Conservation (phyloP, 2,888 invertebrate genomes). For the Pardosa pseudoannulata region DNA sequence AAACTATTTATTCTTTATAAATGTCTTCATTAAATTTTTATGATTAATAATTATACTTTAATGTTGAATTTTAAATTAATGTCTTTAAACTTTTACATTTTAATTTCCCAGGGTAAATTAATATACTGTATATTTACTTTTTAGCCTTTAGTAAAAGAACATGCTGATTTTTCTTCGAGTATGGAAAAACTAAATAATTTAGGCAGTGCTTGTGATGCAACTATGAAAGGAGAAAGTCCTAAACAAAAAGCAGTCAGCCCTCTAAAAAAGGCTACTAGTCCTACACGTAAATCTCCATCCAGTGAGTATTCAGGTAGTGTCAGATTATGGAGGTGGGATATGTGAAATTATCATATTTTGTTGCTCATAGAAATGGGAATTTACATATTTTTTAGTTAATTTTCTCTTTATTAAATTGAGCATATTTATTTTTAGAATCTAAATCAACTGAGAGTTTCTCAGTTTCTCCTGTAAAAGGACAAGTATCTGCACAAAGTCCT, state of each 20-base stretch:
- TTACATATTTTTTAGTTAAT: too few species aligned
- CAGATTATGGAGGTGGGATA: background rate
- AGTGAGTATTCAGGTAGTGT: constrained; percentile 56
- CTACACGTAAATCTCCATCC: constrained; percentile 74
- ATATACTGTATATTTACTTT: too few species aligned
- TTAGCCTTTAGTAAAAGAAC: constrained; percentile 89
- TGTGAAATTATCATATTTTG: too few species aligned
- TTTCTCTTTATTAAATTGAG: too few species aligned
- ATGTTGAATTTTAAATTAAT: too few species aligned
- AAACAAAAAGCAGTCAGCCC: constrained; percentile 89
- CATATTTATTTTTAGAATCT: constrained; percentile 79
- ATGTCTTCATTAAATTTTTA: too few species aligned
- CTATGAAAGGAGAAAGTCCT: constrained; percentile 87
- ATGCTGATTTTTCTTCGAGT: constrained; percentile 89
- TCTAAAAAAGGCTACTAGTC: constrained; percentile 82
- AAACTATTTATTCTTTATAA: too few species aligned
- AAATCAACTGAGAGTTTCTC: constrained; percentile 77
- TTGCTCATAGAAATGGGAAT: too few species aligned
- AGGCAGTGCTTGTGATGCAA: constrained; percentile 89
- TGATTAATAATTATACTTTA: too few species aligned
- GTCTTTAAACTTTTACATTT: too few species aligned
- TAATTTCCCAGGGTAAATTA: too few species aligned
- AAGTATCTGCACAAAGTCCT: constrained; percentile 81
- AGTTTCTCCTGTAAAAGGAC: constrained; percentile 42
- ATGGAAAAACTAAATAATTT: constrained; percentile 94